Base-by-base conservation (phyloP, 92 coral and sea anemone genomes). In the Scolanthus callimorphus region DNA sequence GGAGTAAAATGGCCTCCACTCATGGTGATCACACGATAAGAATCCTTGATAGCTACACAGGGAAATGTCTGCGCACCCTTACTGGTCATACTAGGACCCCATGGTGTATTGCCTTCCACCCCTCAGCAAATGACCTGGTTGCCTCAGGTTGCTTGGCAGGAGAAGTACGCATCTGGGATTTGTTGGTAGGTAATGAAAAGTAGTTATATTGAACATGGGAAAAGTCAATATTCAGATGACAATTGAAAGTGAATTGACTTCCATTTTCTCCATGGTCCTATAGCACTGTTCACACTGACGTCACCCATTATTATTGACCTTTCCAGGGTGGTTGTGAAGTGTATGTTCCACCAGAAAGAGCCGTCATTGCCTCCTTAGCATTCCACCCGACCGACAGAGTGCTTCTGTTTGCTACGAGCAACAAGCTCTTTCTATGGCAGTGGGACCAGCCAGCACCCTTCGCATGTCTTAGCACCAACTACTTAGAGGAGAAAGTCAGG, bases 61-160 rank as follows among this genome's bases (percentile, higher is more conserved):
- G 81, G 27, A 57, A 67, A 21, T 84, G 83, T 64, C 19, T 77
- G 1, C 81, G 78, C 29, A 88, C 86, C 3, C 78, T 92, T 2
- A 62, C 45, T 13, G 98, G 98, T 13, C 98, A 92, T 53, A 96
- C 98, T 4, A 77, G 98, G 26, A 84, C 98, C 15, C 96, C 96
- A 3, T 88, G 96, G 98, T 80, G 84, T 50, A 53, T 92, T 11
- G 49, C 77, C 13, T 92, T 92, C 59, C 96, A 92, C 31, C 98
- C 98, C 0, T 92, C 98, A 2, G 59, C 65, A 17, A 54, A 80
- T 31, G 55, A 88, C 29, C 77, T 92, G 53, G 63, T 92, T 29
- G 98, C 98, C 0, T 92, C 98, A 1, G 98, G 98, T 20, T 92
- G 98, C 60, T 81, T 92, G 27, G 92, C 83, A 21, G 98, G 98